Conservation (phyloP, 2,888 invertebrate species). For the Morpho achilles region DNA sequence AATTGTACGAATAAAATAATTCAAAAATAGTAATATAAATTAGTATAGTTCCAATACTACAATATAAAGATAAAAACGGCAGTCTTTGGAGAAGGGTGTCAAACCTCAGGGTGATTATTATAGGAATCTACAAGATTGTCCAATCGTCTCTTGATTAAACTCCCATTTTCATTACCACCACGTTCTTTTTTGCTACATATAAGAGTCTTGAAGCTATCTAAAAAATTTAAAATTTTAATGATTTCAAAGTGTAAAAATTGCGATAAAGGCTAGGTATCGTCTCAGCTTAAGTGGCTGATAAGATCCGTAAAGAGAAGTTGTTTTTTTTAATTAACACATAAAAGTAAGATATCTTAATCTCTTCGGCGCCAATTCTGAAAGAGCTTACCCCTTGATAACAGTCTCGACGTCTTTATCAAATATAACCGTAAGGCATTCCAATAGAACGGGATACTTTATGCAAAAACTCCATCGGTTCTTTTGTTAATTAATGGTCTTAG, state of each 20-base stretch:
- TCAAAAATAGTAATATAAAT: too few relatives aligned
- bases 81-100: too few relatives aligned
- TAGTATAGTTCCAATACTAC: too few relatives aligned
- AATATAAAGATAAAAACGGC: too few relatives aligned
- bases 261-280: slow-evolving; percentile 60
- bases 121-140: too few relatives aligned
- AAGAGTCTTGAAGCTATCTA: slow-evolving; percentile 19
- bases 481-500: slow-evolving; percentile 51
- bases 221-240: slow-evolving; percentile 50
- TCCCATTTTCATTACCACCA: slow-evolving; percentile 14
- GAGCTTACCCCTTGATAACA: slow-evolving; percentile 67
- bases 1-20: too few relatives aligned
- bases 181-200: slow-evolving; percentile 5
- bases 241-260: slow-evolving; percentile 62
- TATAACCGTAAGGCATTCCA: slow-evolving; percentile 52
- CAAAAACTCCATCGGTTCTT: slow-evolving; percentile 59
- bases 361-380: slow-evolving; percentile 72
- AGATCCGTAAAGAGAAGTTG: slow-evolving; percentile 54
- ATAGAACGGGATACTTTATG: slow-evolving; percentile 53
- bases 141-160: slow-evolving; percentile 19
- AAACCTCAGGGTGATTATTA: too few relatives aligned
- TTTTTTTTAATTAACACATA: slow-evolving; percentile 77
- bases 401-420: slow-evolving; percentile 64
- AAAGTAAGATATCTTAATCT: slow-evolving; percentile 72
- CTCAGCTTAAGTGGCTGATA: slow-evolving; percentile 71